These are phyloP conservation scores for Eremophila alpestris DNA, from an alignment of 2,797 vertebrate genomes.

Conservation along the genomic window DNA sequence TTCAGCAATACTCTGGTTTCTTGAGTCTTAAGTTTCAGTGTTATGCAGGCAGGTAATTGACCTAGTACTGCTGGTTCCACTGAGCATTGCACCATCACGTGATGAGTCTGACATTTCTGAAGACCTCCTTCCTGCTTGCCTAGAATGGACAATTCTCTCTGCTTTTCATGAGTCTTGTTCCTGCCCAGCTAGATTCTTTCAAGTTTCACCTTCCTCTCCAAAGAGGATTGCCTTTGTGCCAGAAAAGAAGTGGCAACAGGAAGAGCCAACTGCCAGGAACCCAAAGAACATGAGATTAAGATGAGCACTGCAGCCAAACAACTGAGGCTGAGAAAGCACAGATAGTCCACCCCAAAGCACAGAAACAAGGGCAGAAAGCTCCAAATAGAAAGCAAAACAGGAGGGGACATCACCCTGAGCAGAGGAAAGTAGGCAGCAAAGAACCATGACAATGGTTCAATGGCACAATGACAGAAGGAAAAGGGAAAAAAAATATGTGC, in stretches of 20 bases:
- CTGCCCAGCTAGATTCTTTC: background rate
- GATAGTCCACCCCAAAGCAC: background rate
- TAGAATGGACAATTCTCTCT: background rate
- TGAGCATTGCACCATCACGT: background rate
- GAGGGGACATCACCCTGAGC: background rate
- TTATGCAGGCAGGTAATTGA: background rate
- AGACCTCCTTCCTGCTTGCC: background rate
- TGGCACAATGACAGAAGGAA: background rate
- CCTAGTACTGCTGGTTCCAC: background rate
- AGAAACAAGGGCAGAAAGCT: background rate
- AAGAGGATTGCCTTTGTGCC: background rate
- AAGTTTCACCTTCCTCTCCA: background rate
- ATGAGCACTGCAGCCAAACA: background rate
- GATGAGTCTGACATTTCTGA: background rate
- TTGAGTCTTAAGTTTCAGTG: background rate
- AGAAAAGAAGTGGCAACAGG: background rate
- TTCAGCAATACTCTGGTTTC: background rate
- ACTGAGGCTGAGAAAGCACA: background rate
- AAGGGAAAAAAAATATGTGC: accelerated
- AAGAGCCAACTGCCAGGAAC: background rate
- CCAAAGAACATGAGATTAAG: background rate
- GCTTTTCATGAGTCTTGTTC: background rate
- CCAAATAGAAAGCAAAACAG: background rate
- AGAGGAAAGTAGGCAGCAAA: background rate
- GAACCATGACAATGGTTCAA: background rate